phyloP scores from a whole-genome alignment of 2,888 invertebrate genomes.

The Alentia gelatinosa region DNA sequence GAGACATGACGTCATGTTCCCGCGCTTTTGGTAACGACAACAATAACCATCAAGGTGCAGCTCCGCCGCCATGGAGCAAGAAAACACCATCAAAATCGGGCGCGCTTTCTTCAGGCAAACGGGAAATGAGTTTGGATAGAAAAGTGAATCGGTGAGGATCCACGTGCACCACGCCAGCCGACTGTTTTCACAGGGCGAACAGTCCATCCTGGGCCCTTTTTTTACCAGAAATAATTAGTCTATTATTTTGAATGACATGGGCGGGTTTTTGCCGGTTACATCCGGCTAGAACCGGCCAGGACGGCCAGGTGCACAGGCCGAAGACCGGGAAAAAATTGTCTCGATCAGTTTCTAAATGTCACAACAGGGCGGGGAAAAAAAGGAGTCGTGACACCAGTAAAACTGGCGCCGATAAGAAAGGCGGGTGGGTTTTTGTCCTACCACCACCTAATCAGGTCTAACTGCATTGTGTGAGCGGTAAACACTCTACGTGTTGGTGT shows the following conservation, averaged over 20 bases:
- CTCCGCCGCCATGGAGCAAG: neutral
- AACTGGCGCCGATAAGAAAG: constrained; percentile 10
- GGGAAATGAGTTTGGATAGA: constrained; percentile 36
- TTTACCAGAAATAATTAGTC: constrained; percentile 25
- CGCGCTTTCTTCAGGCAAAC: neutral
- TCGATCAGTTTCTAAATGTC: constrained; percentile 44
- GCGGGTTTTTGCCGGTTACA: neutral
- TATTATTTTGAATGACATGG: constrained; percentile 36
- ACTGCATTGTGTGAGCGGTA: neutral
- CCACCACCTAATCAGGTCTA: neutral
- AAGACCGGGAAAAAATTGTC: neutral
- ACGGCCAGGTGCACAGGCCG: neutral
- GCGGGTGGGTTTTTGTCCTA: neutral
- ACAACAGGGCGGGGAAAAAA: constrained; percentile 15
- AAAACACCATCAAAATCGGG: neutral
- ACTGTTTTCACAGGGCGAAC: neutral
- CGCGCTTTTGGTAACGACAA: neutral
- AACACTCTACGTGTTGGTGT: neutral
- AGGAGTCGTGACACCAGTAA: constrained; percentile 27
- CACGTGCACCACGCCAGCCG: neutral
- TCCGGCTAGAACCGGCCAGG: neutral
- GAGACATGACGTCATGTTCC: neutral
- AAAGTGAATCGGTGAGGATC: constrained; percentile 18
- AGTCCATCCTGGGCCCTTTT: neutral
- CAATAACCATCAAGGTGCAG: neutral